Base-by-base conservation (phyloP, 2,113 vertebrate genomes). In the Opisthocomus hoazin region DNA sequence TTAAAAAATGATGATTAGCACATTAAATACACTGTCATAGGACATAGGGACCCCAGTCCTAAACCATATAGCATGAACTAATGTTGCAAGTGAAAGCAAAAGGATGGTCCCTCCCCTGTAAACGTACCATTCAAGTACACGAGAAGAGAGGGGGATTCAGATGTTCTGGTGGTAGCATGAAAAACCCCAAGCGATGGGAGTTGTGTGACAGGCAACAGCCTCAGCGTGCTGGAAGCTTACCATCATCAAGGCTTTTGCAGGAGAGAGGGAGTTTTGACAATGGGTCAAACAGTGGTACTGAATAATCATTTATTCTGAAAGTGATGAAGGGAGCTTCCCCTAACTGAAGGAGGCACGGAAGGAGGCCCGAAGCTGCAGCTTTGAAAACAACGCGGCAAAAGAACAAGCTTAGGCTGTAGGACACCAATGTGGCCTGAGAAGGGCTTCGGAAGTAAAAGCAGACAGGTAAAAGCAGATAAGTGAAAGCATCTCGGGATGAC, bases 81-180 rank as follows among this genome's bases (percentile, higher is more conserved):
- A 7, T 18, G 70, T 11, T 83, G 37, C 45, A 82, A 74, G 10
- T 36, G 41, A 76, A 71, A 73, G 32, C 23, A 87, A 57, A 71
- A 87, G 24, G 27, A 63, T 37, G 24, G 24, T 53, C 36, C 22
- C 26, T 77, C 24, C 36, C 39, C n/a, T 50, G 19, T 46, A 24
- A 91, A n/a, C 7, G 3, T 15, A 63, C 1, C 0, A 11, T 10
- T 41, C 23, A 87, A 73, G 50, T 17, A n/a, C 36, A 12, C 0
- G 0, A 60, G 48, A 51, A 50, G 23, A 54, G 37, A 81, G 9
- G 70, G 17, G 36, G 76, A 60, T 41, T 39, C 41, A 37, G 2
- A 3, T 8, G 29, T 64, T 61, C n/a, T 45, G 48, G 84, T 34
- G 82, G 69, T 18, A 48, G 58, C 32, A 81, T 2, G 4, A 75